Evolutionary conservation across 2,797 vertebrate genomes (phyloP).

Genomic region (Ptychadena robeensis): DNA sequence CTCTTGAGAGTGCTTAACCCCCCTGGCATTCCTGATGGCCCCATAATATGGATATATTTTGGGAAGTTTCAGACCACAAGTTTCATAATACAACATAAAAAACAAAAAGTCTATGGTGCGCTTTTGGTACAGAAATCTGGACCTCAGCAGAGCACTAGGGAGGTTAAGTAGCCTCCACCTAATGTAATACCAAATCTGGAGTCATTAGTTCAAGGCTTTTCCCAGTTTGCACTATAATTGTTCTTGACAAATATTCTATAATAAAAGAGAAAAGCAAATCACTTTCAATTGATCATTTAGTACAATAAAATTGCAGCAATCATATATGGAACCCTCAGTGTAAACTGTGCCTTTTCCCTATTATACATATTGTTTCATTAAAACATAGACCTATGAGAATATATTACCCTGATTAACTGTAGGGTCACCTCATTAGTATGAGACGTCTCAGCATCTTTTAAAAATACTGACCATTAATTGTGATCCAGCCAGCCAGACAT

Average conservation of each 20-base stretch:
- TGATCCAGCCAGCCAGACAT: neutral
- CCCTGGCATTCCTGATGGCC: too few species aligned
- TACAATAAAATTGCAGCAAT: neutral
- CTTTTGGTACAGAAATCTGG: too few species aligned
- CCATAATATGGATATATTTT: too few species aligned
- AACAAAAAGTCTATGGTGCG: too few species aligned
- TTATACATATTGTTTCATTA: constrained; percentile 14
- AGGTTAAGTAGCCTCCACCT: too few species aligned
- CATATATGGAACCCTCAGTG: neutral
- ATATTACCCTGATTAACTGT: constrained; percentile 19
- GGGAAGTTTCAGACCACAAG: too few species aligned
- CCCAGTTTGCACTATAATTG: neutral
- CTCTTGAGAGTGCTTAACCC: too few species aligned
- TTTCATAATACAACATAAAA: too few species aligned
- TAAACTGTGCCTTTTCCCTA: neutral
- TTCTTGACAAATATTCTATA: neutral
- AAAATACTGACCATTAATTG: constrained; percentile 24
- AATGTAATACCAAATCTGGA: too few species aligned
- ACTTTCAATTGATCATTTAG: neutral
- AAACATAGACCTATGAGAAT: constrained; percentile 2
- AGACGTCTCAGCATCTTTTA: constrained; percentile 8
- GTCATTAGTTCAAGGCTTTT: too few species aligned
- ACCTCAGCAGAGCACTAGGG: too few species aligned
- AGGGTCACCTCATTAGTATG: constrained; percentile 24
- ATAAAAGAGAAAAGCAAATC: neutral